A percentile compares a stretch with the other conserved stretches of the same genome.
These are phyloP conservation scores for Pipa parva DNA, from an alignment of 2,113 vertebrate genomes.

Conservation along the genomic window DNA sequence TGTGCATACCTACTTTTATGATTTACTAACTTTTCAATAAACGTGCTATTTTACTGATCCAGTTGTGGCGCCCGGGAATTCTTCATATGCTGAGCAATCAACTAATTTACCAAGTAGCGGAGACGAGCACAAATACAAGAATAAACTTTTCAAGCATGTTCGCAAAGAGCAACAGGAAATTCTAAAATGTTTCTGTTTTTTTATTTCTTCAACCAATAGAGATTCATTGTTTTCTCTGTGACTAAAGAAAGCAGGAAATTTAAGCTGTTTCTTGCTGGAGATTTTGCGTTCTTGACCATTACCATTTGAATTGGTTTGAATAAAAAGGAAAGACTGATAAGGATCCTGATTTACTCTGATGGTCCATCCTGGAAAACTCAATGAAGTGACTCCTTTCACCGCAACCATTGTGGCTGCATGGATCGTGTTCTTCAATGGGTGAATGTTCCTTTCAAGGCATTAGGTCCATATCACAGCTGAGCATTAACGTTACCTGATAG, in stretches of 20 bases:
- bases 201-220: neutral
- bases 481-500: constrained; percentile 64
- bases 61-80: too few relatives aligned
- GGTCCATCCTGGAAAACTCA: constrained; percentile 55
- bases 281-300: constrained; percentile 51
- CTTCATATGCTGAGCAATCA: too few relatives aligned
- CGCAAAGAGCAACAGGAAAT: neutral
- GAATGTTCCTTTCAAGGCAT: constrained; percentile 52
- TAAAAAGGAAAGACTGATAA: constrained; percentile 48
- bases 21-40: too few relatives aligned
- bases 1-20: too few relatives aligned
- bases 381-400: constrained; percentile 54
- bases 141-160: too few relatives aligned
- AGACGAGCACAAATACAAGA: too few relatives aligned
- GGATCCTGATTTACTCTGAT: constrained; percentile 46
- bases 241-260: constrained; percentile 36
- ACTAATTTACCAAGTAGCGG: too few relatives aligned
- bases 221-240: constrained; percentile 2
- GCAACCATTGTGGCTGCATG: constrained; percentile 54
- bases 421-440: constrained; percentile 61
- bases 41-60: too few relatives aligned
- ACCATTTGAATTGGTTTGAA: constrained; percentile 51
- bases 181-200: neutral
- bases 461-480: constrained; percentile 57
- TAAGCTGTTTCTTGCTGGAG: constrained; percentile 47